phyloP scores from a whole-genome alignment of 1,140 invertebrate genomes.

The Rhagoletis zephyria region DNA sequence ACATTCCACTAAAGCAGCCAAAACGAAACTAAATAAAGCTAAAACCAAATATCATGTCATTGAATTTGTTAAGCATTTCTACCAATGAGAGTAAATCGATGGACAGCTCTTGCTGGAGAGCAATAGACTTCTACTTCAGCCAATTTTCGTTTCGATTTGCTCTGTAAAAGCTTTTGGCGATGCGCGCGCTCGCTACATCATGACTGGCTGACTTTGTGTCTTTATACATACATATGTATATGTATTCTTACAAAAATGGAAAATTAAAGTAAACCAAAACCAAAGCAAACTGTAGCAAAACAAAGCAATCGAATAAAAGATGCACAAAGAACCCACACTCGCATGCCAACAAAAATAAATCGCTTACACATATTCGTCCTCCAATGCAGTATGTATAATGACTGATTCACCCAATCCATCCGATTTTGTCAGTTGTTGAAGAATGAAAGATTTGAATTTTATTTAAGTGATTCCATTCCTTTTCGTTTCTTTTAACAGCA shows the following conservation, averaged over 20 bases:
- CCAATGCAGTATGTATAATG: background rate
- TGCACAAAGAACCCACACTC: constrained; percentile 38
- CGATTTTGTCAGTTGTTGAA: constrained; percentile 38
- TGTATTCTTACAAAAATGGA: background rate
- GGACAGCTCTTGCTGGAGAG: background rate
- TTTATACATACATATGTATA: constrained; percentile 8
- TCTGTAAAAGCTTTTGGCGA: constrained; percentile 24
- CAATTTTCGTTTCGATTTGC: background rate
- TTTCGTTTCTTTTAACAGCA: no score
- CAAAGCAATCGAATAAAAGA: constrained; percentile 20
- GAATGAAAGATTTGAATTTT: no score
- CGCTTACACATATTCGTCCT: background rate
- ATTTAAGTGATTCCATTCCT: no score
- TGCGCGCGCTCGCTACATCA: constrained; percentile 23
- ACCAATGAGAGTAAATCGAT: constrained; percentile 25
- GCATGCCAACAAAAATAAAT: background rate
- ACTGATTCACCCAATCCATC: constrained; percentile 6
- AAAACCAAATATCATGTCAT: background rate
- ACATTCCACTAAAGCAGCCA: constrained; percentile 22
- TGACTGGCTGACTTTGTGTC: constrained; percentile 3
- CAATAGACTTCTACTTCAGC: constrained; percentile 3
- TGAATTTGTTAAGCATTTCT: background rate
- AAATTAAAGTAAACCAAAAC: constrained; percentile 31
- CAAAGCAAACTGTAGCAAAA: constrained; percentile 32
- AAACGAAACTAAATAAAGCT: background rate